Conservation (phyloP, 2,888 invertebrate genomes). For the Drosophila formosana region DNA sequence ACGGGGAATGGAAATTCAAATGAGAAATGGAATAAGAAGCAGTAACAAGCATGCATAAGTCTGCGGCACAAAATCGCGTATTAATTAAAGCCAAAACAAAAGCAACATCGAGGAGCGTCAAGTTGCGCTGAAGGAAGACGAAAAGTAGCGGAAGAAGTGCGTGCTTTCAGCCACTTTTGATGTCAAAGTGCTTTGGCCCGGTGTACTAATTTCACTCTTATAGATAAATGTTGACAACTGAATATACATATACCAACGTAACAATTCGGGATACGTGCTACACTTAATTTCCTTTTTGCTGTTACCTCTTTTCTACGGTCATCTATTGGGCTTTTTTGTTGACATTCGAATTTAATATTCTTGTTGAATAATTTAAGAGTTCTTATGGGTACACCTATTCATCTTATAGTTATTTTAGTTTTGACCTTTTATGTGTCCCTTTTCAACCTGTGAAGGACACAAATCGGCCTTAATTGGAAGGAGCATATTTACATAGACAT, state of each 20-base stretch:
- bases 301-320: neutral
- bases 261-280: conserved; percentile 65
- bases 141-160: conserved; percentile 23
- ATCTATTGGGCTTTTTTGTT: neutral
- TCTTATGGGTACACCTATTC: conserved; percentile 19
- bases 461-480: neutral
- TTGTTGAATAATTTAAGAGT: neutral
- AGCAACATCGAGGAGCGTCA: conserved; percentile 23
- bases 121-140: conserved; percentile 18
- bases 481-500: conserved; percentile 45
- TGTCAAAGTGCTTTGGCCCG: conserved; percentile 17
- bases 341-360: neutral
- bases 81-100: conserved; percentile 69
- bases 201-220: conserved; percentile 4
- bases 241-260: conserved; percentile 50
- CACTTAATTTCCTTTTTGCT: conserved; percentile 49
- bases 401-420: neutral
- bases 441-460: conserved; percentile 22
- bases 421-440: conserved; percentile 1
- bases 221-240: conserved; percentile 42
- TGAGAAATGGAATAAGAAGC: neutral
- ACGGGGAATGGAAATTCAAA: neutral
- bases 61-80: conserved; percentile 69
- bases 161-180: conserved; percentile 44
- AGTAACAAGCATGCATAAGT: conserved; percentile 52